phyloP scores from a whole-genome alignment of 2,113 vertebrate species.

The Pyxicephalus adspersus region DNA sequence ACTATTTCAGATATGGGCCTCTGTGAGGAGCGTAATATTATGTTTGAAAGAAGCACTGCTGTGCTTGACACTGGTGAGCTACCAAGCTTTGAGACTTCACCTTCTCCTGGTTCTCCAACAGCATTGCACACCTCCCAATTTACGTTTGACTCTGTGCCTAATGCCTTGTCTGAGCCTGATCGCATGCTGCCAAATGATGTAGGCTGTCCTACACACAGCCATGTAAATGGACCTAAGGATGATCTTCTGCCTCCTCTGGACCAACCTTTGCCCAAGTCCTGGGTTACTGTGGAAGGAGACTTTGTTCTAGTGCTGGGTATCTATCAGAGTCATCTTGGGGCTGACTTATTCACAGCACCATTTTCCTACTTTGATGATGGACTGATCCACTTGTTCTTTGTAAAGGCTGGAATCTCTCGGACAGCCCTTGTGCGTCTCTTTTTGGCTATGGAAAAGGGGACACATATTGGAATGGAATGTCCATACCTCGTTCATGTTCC shows the following conservation, averaged over 20 bases:
- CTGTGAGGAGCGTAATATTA: conserved; percentile 77
- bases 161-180: conserved; percentile 50
- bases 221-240: conserved; percentile 69
- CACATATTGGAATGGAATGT: conserved; percentile 78
- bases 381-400: conserved; percentile 85
- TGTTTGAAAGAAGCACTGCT: conserved; percentile 61
- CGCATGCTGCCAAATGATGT: conserved; percentile 53
- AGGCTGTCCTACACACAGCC: background rate
- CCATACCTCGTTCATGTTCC: conserved; percentile 80
- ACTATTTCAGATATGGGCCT: conserved; percentile 86
- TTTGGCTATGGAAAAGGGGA: conserved; percentile 86
- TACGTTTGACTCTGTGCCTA: conserved; percentile 48
- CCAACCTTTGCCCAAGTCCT: conserved; percentile 81
- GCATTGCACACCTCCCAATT: conserved; percentile 73
- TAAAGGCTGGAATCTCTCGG: conserved; percentile 83
- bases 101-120: conserved; percentile 68
- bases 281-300: conserved; percentile 85
- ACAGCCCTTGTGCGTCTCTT: conserved; percentile 82
- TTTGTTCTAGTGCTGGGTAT: conserved; percentile 87
- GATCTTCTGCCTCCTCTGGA: conserved; percentile 80
- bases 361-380: conserved; percentile 84
- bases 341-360: conserved; percentile 82
- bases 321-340: conserved; percentile 84
- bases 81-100: conserved; percentile 73
- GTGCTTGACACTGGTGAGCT: conserved; percentile 65